These are phyloP conservation scores for Lepus timidus DNA, from an alignment of 2,113 vertebrate species.

Conservation along the genomic window DNA sequence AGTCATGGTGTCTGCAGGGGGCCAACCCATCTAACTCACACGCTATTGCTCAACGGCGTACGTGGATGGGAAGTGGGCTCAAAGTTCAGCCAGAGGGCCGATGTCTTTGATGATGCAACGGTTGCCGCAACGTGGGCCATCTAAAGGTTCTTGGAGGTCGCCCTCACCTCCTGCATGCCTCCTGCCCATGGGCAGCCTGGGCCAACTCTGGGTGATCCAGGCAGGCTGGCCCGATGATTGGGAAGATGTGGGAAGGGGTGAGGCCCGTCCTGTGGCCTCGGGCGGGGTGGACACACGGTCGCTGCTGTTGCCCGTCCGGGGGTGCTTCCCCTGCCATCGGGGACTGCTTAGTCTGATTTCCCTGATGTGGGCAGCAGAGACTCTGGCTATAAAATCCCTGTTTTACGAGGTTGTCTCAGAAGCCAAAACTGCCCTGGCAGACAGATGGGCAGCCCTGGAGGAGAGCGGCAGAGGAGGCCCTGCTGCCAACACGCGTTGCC, in stretches of 20 bases:
- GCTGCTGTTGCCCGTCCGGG: neutral
- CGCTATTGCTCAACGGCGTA: slow-evolving; percentile 66
- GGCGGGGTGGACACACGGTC: neutral
- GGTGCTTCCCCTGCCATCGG: neutral
- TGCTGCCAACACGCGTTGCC: neutral
- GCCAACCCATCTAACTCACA: neutral
- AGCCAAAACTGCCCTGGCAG: slow-evolving; percentile 77
- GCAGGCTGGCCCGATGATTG: too few relatives aligned
- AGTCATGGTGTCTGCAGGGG: slow-evolving; percentile 37
- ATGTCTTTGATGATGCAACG: slow-evolving; percentile 60
- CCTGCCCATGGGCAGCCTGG: neutral
- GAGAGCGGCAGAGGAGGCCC: neutral
- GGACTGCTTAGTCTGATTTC: neutral
- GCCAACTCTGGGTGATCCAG: neutral
- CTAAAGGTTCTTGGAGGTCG: neutral
- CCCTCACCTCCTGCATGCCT: neutral
- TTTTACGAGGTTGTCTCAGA: slow-evolving; percentile 70
- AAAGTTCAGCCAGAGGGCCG: slow-evolving; percentile 74
- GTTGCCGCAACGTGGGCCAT: neutral
- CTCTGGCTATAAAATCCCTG: slow-evolving; percentile 62
- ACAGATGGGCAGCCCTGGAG: neutral
- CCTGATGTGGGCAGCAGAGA: slow-evolving; percentile 19
- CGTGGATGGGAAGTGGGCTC: slow-evolving; percentile 60
- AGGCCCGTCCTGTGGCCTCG: too few relatives aligned
- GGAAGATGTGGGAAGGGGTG: neutral